Conservation (phyloP, 2,888 invertebrate species). For the Oscheius myriophilus region DNA sequence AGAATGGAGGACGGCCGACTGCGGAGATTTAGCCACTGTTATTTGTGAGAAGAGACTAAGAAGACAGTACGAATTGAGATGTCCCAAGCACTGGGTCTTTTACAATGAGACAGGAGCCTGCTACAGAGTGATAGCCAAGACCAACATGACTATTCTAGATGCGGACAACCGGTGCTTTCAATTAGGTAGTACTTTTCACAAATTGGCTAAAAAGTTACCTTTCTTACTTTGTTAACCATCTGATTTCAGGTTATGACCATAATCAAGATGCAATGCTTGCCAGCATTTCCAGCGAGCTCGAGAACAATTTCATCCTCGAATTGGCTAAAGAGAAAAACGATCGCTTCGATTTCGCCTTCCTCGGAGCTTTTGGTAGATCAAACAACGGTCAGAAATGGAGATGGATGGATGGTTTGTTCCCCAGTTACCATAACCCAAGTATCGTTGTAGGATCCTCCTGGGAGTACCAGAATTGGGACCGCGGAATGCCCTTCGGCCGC, state of each 20-base stretch:
- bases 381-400: constrained; percentile 55
- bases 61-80: constrained; percentile 43
- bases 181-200: constrained; percentile 42
- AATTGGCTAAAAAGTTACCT: too few relatives aligned
- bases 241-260: constrained; percentile 51
- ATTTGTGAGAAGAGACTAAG: constrained; percentile 55
- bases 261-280: constrained; percentile 58
- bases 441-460: constrained; percentile 8
- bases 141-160: constrained; percentile 54
- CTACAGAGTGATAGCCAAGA: constrained; percentile 46
- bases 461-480: constrained; percentile 55
- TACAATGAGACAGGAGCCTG: constrained; percentile 49
- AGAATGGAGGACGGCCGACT: constrained; percentile 52
- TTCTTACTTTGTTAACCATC: too few relatives aligned
- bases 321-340: constrained; percentile 46
- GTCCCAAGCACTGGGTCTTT: constrained; percentile 56
- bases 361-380: constrained; percentile 58
- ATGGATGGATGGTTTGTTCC: constrained; percentile 59
- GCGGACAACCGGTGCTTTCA: constrained; percentile 57
- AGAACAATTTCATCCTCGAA: constrained; percentile 55
- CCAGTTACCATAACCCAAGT: neutral
- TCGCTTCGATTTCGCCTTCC: constrained; percentile 49
- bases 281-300: constrained; percentile 46
- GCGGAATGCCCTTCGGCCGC: constrained; percentile 49
- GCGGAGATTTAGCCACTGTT: constrained; percentile 38